Percentiles rank a stretch among this genome's conserved stretches.
These are phyloP conservation scores for Leucoraja erinaceus DNA, from an alignment of 2,113 vertebrate genomes.

Conservation along the genomic window DNA sequence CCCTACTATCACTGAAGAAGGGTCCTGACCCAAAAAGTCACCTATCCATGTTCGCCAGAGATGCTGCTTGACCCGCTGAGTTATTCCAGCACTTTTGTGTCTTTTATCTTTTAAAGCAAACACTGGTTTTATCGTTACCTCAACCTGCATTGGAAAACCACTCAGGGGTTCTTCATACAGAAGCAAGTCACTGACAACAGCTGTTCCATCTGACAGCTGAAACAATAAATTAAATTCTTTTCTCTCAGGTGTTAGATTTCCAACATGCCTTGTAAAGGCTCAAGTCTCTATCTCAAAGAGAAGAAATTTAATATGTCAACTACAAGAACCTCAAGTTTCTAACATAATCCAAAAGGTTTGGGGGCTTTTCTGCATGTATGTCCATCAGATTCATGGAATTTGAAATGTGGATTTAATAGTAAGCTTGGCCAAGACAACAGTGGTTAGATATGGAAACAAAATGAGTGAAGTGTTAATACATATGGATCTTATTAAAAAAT, in stretches of 20 bases:
- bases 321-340: background rate
- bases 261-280: background rate
- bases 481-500: background rate
- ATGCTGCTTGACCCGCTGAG: no score
- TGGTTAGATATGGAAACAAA: background rate
- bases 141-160: background rate
- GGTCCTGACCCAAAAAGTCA: no score
- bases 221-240: conserved; percentile 24
- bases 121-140: background rate
- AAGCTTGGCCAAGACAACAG: background rate
- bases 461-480: background rate
- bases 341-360: background rate
- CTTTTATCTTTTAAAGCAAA: background rate
- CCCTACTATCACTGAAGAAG: no score
- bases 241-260: conserved; percentile 22
- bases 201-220: conserved; percentile 10
- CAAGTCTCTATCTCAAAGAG: background rate
- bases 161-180: background rate
- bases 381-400: background rate
- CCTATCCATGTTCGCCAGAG: no score
- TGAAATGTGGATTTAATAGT: background rate
- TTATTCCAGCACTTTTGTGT: no score
- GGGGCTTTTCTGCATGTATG: background rate
- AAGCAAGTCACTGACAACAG: background rate
- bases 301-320: conserved; percentile 15